Conservation (phyloP, 2,888 invertebrate genomes). For the Lamellibrachia satsuma region DNA sequence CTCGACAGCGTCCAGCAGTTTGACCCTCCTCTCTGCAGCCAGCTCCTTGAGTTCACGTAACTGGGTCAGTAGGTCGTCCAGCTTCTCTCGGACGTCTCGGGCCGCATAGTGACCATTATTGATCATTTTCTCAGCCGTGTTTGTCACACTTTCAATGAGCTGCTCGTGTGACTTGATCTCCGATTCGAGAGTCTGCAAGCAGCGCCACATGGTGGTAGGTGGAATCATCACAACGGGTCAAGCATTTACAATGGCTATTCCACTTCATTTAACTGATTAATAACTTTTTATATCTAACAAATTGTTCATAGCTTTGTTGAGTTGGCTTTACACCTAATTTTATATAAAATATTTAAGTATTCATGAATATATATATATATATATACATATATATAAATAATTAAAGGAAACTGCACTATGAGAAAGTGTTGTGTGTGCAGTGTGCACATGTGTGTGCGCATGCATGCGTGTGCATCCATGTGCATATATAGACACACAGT, state of each 20-base stretch:
- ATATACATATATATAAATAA: too few species aligned
- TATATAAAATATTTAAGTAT: too few species aligned
- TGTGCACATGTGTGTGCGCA: too few species aligned
- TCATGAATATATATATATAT: too few species aligned
- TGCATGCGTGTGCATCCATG: too few species aligned
- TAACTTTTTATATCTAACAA: background rate
- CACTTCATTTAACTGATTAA: background rate
- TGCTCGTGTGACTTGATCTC: conserved; percentile 89
- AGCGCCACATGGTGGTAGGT: background rate
- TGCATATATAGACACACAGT: too few species aligned
- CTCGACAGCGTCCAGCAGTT: conserved; percentile 83
- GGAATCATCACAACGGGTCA: background rate
- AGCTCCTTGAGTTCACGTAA: conserved; percentile 76
- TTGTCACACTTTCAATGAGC: conserved; percentile 78
- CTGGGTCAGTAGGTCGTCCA: conserved; percentile 76
- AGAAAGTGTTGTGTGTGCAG: too few species aligned
- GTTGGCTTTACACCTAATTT: too few species aligned
- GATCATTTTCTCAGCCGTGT: conserved; percentile 81
- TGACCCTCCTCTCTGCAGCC: conserved; percentile 68
- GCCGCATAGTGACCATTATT: conserved; percentile 86
- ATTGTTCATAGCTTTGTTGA: too few species aligned
- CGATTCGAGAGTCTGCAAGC: conserved; percentile 77
- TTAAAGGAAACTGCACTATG: too few species aligned
- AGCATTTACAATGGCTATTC: background rate
- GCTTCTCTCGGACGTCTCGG: conserved; percentile 76